Base-by-base conservation (phyloP, 2,113 vertebrate genomes). In the Erythrocebus patas region DNA sequence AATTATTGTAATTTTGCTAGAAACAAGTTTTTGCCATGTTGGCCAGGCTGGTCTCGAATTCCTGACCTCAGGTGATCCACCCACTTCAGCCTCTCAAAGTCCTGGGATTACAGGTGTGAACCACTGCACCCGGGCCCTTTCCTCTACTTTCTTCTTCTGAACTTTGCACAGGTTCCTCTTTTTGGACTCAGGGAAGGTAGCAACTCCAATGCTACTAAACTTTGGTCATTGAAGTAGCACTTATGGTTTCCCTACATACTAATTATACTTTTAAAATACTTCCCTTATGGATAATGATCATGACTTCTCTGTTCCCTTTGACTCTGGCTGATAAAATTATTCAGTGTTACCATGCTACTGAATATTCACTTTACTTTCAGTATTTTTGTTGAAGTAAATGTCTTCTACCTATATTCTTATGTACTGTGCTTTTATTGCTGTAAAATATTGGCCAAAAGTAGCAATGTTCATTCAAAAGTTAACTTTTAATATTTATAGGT, bases 401-500 rank as follows among this genome's bases (percentile, higher is more conserved):
- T 0, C 32, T 81, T 73, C 18, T 93, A 32, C 17, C 55, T 81
- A 40, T 48, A 57, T 81, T 95, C 9, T 87, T 90, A 91, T 88
- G 81, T 45, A 38, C 8, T 30, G 5, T 64, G 14, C 23, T 86
- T 40, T 95, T 93, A 55, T 92, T 89, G 91, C 35, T 76, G 16
- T 43, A 73, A 55, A 6, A 20, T 72, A 40, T 52, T 94, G 83
- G 9, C n/a, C 9, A 55, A 95, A 93, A 92, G 32, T 86, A 73
- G 18, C 14, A 87, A 73, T 32, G 7, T 0, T 80, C 22, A 83
- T 57, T 91, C 68, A 95, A 83, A 85, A 40, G 5, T 81, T 64
- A 93, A 93, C 86, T 87, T 91, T 93, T 87, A 93, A 48, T 80
- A 30, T 86, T 96, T 59, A 35, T 43, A 52, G 23, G 52, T 93